Conservation (phyloP, 2,888 invertebrate species). For the Cantharis lateralis region DNA sequence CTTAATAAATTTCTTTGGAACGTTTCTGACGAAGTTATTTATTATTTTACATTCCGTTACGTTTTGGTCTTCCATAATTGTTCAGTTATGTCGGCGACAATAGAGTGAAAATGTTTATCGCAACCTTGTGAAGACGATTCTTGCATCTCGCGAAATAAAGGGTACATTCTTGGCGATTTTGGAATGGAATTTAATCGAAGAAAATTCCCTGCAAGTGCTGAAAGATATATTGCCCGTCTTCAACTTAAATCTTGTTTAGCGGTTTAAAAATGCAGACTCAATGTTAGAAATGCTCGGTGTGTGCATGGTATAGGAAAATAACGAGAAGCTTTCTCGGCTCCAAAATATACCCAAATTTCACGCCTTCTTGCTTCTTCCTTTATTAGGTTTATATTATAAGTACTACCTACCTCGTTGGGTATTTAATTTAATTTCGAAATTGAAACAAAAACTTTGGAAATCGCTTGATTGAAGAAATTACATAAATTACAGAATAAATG, state of each 20-base stretch:
- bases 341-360: background rate
- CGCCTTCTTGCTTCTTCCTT: background rate
- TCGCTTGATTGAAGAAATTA: background rate
- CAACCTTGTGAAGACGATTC: conserved; percentile 25
- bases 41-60: background rate
- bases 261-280: background rate
- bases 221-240: conserved; percentile 33
- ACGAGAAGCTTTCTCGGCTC: background rate
- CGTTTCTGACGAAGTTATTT: background rate
- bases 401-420: background rate
- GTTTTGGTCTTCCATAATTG: conserved; percentile 46
- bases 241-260: conserved; percentile 5
- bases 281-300: background rate
- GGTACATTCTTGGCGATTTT: conserved; percentile 46
- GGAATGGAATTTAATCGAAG: conserved; percentile 35
- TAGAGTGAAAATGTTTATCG: conserved; percentile 39
- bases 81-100: conserved; percentile 44
- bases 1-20: background rate
- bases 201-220: conserved; percentile 25
- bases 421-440: background rate
- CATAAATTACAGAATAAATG: no score
- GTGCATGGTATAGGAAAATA: background rate
- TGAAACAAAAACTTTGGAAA: background rate
- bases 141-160: conserved; percentile 40
- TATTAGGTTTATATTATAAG: background rate